Evolutionary conservation across 2,888 invertebrate species (phyloP).

Genomic region (Ellobium chinense): DNA sequence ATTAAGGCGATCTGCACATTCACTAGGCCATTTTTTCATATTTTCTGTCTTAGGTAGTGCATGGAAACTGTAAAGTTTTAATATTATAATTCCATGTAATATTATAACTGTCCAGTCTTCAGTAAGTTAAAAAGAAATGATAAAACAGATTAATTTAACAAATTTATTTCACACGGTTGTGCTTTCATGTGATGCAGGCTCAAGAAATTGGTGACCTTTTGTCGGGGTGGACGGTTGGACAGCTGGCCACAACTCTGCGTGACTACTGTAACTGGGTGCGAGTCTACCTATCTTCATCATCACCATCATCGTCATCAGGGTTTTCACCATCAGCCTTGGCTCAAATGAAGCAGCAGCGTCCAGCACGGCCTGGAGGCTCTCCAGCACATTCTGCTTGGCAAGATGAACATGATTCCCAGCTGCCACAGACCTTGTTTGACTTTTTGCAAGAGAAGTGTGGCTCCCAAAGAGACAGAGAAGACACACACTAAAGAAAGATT

Average conservation of each 20-base stretch:
- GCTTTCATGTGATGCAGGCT: no score
- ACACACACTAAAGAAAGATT: no score
- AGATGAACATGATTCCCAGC: conserved; percentile 2
- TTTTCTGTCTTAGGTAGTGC: no score
- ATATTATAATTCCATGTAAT: no score
- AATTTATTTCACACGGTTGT: neutral
- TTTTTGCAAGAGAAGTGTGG: conserved; percentile 35
- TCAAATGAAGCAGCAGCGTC: neutral
- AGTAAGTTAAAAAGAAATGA: no score
- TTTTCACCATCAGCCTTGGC: conserved; percentile 7
- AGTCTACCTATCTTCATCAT: neutral
- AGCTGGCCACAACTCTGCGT: conserved; percentile 64
- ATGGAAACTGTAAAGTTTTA: no score
- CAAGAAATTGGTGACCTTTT: conserved; percentile 62
- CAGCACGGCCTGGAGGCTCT: neutral
- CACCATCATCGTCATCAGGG: conserved; percentile 43
- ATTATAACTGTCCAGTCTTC: no score
- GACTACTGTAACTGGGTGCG: conserved; percentile 57
- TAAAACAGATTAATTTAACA: neutral
- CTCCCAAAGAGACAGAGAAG: neutral
- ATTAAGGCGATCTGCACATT: no score
- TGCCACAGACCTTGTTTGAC: conserved; percentile 41
- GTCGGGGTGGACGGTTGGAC: conserved; percentile 63
- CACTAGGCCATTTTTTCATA: no score
- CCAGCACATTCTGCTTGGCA: conserved; percentile 1